Evolutionary conservation across 2,888 invertebrate genomes (phyloP).

Genomic region (Drosophila melanosoma): DNA sequence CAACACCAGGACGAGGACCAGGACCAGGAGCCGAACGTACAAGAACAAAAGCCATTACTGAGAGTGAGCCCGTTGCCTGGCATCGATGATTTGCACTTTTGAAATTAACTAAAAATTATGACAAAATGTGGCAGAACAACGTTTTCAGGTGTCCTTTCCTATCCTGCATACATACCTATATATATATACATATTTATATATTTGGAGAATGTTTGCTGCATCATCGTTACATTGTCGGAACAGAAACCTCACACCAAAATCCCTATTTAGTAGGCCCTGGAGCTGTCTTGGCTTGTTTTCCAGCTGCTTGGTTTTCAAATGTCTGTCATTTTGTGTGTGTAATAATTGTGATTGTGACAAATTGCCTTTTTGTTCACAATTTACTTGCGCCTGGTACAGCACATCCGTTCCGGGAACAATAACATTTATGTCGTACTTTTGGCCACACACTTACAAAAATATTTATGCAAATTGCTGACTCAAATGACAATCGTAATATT

Average conservation of each 20-base stretch:
- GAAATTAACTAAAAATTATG: constrained; percentile 78
- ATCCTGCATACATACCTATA: constrained; percentile 24
- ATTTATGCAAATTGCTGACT: constrained; percentile 48
- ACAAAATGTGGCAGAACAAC: constrained; percentile 53
- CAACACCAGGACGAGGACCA: constrained; percentile 1
- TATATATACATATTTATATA: neutral
- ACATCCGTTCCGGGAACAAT: neutral
- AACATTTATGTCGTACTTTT: constrained; percentile 46
- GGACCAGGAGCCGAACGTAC: neutral
- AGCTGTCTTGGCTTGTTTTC: constrained; percentile 63
- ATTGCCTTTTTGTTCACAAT: constrained; percentile 59
- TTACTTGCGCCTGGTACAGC: constrained; percentile 14
- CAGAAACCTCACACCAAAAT: neutral
- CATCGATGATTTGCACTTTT: constrained; percentile 78
- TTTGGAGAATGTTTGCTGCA: constrained; percentile 64
- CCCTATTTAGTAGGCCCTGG: constrained; percentile 5
- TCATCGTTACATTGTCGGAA: constrained; percentile 44
- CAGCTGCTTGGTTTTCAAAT: constrained; percentile 72
- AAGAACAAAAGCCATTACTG: constrained; percentile 3
- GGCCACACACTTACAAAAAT: constrained; percentile 31
- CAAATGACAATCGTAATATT: constrained; percentile 36
- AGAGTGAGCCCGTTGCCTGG: constrained; percentile 13
- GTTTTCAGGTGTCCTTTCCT: constrained; percentile 33
- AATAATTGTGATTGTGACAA: constrained; percentile 80
- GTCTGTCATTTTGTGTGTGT: constrained; percentile 64